These are phyloP conservation scores for Cyclargus thomasi DNA, from an alignment of 1,140 invertebrate species.

Conservation along the genomic window DNA sequence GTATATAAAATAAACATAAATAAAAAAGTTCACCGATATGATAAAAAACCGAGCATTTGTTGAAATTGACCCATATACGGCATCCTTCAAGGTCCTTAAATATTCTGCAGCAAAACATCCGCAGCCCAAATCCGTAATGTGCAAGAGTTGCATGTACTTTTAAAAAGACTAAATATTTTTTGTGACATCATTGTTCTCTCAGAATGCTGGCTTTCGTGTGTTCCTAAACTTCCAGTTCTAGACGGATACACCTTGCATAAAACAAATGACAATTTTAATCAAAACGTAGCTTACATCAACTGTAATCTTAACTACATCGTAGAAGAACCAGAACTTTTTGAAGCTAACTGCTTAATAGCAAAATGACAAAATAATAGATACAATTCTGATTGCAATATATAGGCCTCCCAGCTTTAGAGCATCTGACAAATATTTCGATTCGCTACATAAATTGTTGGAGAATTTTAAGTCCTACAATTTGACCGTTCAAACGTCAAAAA, in stretches of 20 bases:
- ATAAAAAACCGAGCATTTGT: too few relatives aligned
- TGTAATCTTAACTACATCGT: not conserved
- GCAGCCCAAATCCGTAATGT: not conserved
- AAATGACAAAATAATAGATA: not conserved
- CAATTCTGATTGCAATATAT: not conserved
- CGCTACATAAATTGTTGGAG: not conserved
- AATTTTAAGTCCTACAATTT: not conserved
- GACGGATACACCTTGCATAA: not conserved
- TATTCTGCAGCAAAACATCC: not conserved
- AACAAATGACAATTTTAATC: not conserved
- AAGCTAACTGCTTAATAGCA: not conserved
- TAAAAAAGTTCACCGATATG: too few relatives aligned
- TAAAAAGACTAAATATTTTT: not conserved
- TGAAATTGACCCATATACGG: too few relatives aligned
- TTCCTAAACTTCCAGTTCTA: not conserved
- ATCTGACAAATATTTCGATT: not conserved
- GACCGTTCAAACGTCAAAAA: too few relatives aligned
- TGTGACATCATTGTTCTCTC: too few relatives aligned
- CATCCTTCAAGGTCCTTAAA: not conserved
- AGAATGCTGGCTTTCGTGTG: not conserved
- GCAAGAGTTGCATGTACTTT: not conserved
- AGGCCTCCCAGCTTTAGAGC: not conserved
- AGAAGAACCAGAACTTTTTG: not conserved
- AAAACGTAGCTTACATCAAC: not conserved
- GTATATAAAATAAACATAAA: too few relatives aligned